Evolutionary conservation across 2,113 vertebrate genomes (phyloP).

Genomic region (Phyllostomus discolor): DNA sequence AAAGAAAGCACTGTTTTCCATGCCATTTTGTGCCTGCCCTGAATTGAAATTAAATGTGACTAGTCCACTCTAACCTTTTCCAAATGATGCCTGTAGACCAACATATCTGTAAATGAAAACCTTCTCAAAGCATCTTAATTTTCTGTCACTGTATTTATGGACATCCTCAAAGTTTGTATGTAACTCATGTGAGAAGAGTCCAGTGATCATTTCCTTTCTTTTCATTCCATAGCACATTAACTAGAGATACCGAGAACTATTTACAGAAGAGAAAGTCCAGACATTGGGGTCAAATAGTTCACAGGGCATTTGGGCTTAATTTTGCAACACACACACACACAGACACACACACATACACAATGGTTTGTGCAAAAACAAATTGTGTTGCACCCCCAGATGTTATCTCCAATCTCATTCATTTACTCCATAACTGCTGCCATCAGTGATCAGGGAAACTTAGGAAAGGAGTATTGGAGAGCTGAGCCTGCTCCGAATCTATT

Average conservation of each 20-base stretch:
- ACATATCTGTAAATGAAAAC: background rate
- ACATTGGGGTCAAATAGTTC: background rate
- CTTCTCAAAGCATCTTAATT: background rate
- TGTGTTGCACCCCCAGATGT: background rate
- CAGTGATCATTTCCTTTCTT: background rate
- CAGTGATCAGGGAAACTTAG: background rate
- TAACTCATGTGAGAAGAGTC: background rate
- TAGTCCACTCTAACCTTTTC: background rate
- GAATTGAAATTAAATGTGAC: background rate
- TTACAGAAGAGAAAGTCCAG: background rate
- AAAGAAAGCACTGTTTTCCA: background rate
- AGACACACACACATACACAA: background rate
- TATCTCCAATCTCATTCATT: background rate
- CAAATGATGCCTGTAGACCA: background rate
- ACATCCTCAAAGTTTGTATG: background rate
- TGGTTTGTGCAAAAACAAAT: background rate
- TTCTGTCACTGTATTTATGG: slow-evolving; percentile 1
- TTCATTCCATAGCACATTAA: background rate
- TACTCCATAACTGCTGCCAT: background rate
- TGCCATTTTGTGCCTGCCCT: background rate
- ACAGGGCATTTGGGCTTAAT: background rate
- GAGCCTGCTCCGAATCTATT: background rate
- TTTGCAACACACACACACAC: background rate
- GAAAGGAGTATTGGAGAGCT: background rate
- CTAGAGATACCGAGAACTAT: slow-evolving; percentile 22